These are phyloP conservation scores for Epirrhoe alternata DNA, from an alignment of 2,888 invertebrate genomes.

Conservation along the genomic window DNA sequence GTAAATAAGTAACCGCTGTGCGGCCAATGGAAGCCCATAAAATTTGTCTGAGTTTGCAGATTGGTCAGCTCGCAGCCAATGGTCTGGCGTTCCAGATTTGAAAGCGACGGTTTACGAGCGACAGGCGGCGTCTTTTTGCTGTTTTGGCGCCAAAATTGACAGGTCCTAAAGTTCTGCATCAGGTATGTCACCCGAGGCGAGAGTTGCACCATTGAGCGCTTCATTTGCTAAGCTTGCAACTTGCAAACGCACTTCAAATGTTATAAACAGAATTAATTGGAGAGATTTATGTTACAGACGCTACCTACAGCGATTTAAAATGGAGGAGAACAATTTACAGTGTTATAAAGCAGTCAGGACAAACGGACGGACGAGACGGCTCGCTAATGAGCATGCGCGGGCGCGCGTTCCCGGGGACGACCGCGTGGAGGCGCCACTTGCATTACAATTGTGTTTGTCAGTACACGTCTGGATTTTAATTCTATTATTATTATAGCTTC, in stretches of 20 bases:
- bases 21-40: conserved; percentile 76
- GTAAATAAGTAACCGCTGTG: conserved; percentile 79
- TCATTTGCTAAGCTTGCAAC: conserved; percentile 24
- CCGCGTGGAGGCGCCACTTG: conserved; percentile 46
- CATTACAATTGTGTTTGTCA: conserved; percentile 41
- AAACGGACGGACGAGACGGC: conserved; percentile 55
- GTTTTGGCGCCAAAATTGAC: conserved; percentile 84
- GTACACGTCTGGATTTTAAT: conserved; percentile 45
- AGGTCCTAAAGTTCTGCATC: conserved; percentile 50
- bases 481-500: conserved; percentile 29
- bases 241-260: conserved; percentile 24
- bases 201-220: conserved; percentile 6
- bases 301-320: conserved; percentile 51
- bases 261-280: conserved; percentile 42
- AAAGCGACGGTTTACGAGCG: conserved; percentile 82
- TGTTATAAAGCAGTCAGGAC: conserved; percentile 69
- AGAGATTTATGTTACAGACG: conserved; percentile 39
- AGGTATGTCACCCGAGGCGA: conserved; percentile 34
- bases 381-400: conserved; percentile 61
- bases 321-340: conserved; percentile 63
- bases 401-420: conserved; percentile 50
- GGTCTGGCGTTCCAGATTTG: conserved; percentile 73
- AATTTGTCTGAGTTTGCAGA: conserved; percentile 72
- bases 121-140: conserved; percentile 77
- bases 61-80: conserved; percentile 77